Evolutionary conservation across 2,888 invertebrate genomes (phyloP), one percentile per base, ranked within the genome.

Genomic region (Lithophane socia): DNA sequence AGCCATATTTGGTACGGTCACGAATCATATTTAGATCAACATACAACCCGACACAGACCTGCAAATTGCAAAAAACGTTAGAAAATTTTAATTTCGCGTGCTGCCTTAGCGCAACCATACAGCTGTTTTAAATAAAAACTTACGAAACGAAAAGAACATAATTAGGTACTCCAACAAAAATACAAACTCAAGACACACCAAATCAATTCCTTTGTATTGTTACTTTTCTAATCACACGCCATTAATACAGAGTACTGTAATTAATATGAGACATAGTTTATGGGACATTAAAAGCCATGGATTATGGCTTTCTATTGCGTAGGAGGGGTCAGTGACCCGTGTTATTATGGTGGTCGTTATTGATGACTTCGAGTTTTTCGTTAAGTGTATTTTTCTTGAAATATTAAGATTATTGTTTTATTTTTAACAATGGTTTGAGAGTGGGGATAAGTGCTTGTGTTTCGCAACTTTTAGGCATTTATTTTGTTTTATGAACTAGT

Each of bases 191-290:
- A 47, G 18, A 18, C 24, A 21, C 12, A 58, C 56, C 54, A 29
- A 61, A 78, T 74, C 70, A 83, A 83, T 75, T 79, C 63, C 58
- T 12, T 0, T 0, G 13, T 58, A 85, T 85, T 84, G 80, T 85
- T 81, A 71, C 75, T 83, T 71, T 76, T 81, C 79, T 86, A 88
- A 89, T 86, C 80, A 86, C 83, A 70, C 72, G 73, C 77, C 86
- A 86, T 87, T 88, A 86, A 80, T 75, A 60, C 75, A 5, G 77
- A 85, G 82, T 79, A 86, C 77, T 74, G 68, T 83, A 85, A 85
- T 88, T 88, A 89, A 87, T 89, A 87, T 82, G 54, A 67, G 75
- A 73, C 77, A 86, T 86, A 78, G 70, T 89, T 89, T 89, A 88
- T 88, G 87, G 74, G 73, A 80, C 78, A 89, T 86, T 86, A 88